Conservation (phyloP, 92 coral and sea anemone genomes). For the Pocillopora grandis region DNA sequence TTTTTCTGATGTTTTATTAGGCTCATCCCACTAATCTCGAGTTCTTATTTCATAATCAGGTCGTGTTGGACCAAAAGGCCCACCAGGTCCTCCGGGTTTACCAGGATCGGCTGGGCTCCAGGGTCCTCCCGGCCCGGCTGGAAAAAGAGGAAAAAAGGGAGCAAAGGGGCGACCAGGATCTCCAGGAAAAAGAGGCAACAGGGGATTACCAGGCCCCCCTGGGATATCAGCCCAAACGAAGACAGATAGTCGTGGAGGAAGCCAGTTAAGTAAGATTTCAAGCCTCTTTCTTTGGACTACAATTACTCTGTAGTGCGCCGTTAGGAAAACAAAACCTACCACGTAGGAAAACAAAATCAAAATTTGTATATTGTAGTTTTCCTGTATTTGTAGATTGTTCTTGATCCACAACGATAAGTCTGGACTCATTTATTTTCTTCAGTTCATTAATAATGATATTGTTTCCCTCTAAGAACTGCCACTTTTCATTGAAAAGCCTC, state of each 20-base stretch:
- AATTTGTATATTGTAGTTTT: background rate
- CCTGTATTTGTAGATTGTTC: background rate
- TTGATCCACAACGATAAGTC: too few species aligned
- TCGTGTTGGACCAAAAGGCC: background rate
- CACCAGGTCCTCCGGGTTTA: background rate
- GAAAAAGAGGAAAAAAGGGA: slow-evolving; percentile 11
- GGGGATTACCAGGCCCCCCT: slow-evolving; percentile 7
- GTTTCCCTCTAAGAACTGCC: background rate
- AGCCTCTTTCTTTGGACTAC: background rate
- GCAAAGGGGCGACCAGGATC: background rate
- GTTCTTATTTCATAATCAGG: background rate
- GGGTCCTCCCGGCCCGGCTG: background rate
- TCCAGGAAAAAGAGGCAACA: background rate
- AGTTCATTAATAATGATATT: too few species aligned
- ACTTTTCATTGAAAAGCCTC: background rate
- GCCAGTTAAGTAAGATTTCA: background rate
- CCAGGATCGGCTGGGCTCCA: background rate
- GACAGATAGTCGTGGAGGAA: background rate
- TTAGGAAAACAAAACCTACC: background rate
- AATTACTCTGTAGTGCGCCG: background rate
- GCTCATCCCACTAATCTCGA: background rate
- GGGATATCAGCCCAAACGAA: background rate
- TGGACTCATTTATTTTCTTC: too few species aligned
- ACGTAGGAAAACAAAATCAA: too few species aligned
- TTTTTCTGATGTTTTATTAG: background rate